Evolutionary conservation across 2,113 vertebrate genomes (phyloP), one percentile per base, ranked within the genome.

Genomic region (Channa argus): DNA sequence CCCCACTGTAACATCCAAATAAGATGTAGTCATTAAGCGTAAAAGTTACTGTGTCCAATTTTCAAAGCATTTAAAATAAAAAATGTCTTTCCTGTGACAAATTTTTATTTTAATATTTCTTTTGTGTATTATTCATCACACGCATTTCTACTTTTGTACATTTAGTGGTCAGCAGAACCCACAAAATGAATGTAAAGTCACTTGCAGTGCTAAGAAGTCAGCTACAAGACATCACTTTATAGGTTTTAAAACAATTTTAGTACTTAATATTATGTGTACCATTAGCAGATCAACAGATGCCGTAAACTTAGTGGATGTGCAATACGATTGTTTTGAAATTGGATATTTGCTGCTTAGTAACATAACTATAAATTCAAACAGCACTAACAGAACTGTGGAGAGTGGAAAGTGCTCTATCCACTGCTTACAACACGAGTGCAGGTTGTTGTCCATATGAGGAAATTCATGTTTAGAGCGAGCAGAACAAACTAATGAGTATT

Each of bases 281-380:
- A 44, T 10, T 3, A 49, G 44, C 14, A 7, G 8, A 63, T 65
- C 34, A 43, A 39, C 53, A 58, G 15, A 66, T 55, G 13, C 8
- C 37, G 15, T 50, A 55, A 67, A 36, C 15, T 50, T n/a, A 33
- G 13, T 58, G 37, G 43, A 62, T 0, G 4, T 38, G 39, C 34
- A 9, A 65, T 11, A 7, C n/a, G 24, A 34, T 12, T 78, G 72
- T 80, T 74, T 45, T 70, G 79, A 74, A 79, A 77, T 56, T 70
- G 78, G 59, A 65, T 74, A 71, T 87, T 82, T 79, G 68, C 79
- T 82, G 75, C 82, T 82, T 71, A 15, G 71, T 74, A 79, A 85
- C 72, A 74, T 51, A 63, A 68, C 72, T 59, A 74, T 79, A 67
- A 71, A 77, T 80, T 71, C 68, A 64, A 66, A 52, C 51, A 74